Base-by-base conservation (phyloP, 2,888 invertebrate genomes). In the Drosophila colorata region DNA sequence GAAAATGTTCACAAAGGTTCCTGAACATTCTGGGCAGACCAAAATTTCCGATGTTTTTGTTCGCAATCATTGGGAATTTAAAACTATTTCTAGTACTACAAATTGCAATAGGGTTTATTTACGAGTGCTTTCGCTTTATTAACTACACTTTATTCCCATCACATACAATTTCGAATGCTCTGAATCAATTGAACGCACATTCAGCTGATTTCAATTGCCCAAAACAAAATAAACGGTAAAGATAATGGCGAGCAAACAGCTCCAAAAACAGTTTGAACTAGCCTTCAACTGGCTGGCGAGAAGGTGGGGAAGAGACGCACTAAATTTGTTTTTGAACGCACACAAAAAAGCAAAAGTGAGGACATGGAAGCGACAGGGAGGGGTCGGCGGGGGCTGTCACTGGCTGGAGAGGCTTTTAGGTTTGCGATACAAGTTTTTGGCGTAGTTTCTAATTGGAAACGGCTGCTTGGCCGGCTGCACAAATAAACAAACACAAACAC, bases 401-500 rank as follows among this genome's bases (percentile, higher is more conserved):
- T 9, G 28, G 13, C n/a, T 55, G 49, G 8, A 37, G 61, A 53
- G 57, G 57, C 53, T 58, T 52, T 33, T 23, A 7, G 38, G 28
- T 28, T 56, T 47, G 63, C 43, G 46, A 23, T 51, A 53, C 53
- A 49, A 49, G 59, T 66, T 74, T 65, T 74, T 58, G 56, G 66
- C 60, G 57, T 75, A 28, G 76, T 60, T 78, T 78, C 64, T 77
- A 76, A 77, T 73, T 76, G 73, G 57, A 69, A 65, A 44, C 56
- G 40, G 53, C 31, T 46, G 59, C 66, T 52, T 55, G 59, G 51
- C 80, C 83, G 78, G 83, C 82, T 71, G 78, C 73, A 73, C 73
- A 80, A 83, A 76, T 63, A 80, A 78, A 64, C 60, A 78, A 69
- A 83, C 38, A 63, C 9, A 53, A 53, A 53, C 51, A 56, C n/a